These are phyloP conservation scores for Papilio polytes DNA, from an alignment of 1,140 invertebrate species.

Conservation along the genomic window DNA sequence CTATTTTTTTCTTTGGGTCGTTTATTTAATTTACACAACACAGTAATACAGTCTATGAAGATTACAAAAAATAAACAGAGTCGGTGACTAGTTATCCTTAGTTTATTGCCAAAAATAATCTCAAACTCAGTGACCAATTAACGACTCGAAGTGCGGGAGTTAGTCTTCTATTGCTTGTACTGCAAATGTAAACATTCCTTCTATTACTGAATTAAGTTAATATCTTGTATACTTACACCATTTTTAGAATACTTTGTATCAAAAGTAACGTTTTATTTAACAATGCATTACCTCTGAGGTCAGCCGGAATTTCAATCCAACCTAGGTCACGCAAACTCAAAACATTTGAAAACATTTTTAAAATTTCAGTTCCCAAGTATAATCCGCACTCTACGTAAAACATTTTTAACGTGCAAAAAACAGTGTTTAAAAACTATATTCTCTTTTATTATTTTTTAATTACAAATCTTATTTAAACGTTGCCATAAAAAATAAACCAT, in stretches of 20 bases:
- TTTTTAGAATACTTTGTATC: not conserved
- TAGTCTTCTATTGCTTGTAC: no score
- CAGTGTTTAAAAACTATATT: not conserved
- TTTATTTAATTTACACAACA: no score
- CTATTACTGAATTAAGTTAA: not conserved
- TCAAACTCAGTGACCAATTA: no score
- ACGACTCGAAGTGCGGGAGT: no score
- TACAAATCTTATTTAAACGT: no score
- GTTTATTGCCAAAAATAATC: no score
- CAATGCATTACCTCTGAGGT: not conserved
- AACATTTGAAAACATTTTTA: not conserved
- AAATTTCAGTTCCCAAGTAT: not conserved
- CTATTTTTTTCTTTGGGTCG: no score
- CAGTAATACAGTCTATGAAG: no score
- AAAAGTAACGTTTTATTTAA: not conserved
- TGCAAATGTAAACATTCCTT: no score
- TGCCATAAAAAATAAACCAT: no score
- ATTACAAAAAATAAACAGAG: no score
- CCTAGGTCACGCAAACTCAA: not conserved
- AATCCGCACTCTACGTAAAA: not conserved
- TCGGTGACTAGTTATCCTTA: no score
- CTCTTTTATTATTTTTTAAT: not conserved
- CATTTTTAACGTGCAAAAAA: not conserved
- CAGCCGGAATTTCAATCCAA: not conserved
- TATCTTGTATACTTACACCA: not conserved